Evolutionary conservation across 92 coral and sea anemone genomes (phyloP), one percentile per base, ranked within the genome.

Genomic region (Anthopleura xanthogrammica): DNA sequence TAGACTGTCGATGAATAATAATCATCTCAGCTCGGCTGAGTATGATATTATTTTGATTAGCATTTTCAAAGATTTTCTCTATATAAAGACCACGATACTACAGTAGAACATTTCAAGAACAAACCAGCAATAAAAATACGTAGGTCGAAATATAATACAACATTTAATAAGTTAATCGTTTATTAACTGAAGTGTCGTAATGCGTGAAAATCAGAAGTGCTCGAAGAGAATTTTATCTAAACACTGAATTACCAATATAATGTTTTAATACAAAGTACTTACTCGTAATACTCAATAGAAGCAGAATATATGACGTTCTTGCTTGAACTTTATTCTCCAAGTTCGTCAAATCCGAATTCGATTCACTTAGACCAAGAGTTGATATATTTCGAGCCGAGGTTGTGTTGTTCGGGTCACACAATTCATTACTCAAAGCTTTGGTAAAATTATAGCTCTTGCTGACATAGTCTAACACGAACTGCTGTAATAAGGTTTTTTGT

Each of bases 291-390:
- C 76, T 87, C 24, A 90, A 84, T 11, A 81, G 82, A 16, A 90
- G 76, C 29, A 90, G 46, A 85, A 84, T 79, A 39, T 87, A 85
- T 8, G 93, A 80, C 29, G 93, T 88, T 54, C 83, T 82, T 14
- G 93, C 86, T 72, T 90, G 93, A 40, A 87, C 87, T 56, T 17
- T 64, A 55, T 87, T 85, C 72, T 90, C 90, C 75, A 90, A 78
- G 12, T 82, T 42, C 50, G 75, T 83, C 39, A 82, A 85, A 52
- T 80, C 66, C 20, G 64, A n/a, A 78, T 78, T 78, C 6, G 57
- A 72, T 11, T 22, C 11, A 72, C 12, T 50, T 8, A 68, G 36
- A 11, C 42, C 74, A 54, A 54, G 58, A 54, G 16, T 54, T 54
- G 74, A 9, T n/a, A n/a, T 10, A 36, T 68, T 68, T 23, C 16